A percentile compares a stretch with the other conserved stretches of the same genome.
phyloP scores from a whole-genome alignment of 2,113 vertebrate genomes.

The Rousettus leschenaultii region DNA sequence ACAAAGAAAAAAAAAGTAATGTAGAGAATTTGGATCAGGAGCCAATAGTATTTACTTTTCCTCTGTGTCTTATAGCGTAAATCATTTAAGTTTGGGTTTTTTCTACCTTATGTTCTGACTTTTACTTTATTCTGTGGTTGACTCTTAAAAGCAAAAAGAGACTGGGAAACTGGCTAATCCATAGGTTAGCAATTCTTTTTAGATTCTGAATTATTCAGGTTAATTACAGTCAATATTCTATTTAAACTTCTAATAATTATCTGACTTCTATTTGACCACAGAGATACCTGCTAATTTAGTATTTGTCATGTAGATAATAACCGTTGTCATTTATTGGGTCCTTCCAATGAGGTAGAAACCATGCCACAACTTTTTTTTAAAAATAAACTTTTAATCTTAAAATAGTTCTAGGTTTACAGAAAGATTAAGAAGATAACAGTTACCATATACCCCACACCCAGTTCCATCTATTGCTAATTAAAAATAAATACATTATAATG shows the following conservation, averaged over 20 bases:
- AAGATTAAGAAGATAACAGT: not conserved
- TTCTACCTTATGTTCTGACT: not conserved
- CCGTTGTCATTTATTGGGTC: not conserved
- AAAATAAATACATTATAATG: not conserved
- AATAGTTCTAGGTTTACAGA: not conserved
- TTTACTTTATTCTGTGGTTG: not conserved
- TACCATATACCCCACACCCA: not conserved
- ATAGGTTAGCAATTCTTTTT: not conserved
- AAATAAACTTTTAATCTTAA: not conserved
- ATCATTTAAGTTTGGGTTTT: not conserved
- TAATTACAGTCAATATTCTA: not conserved
- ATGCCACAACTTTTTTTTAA: not conserved
- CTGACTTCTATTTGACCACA: not conserved
- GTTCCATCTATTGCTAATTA: not conserved
- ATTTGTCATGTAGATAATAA: not conserved
- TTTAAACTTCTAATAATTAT: conserved; percentile 21
- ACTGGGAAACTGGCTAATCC: not conserved
- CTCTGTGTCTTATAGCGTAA: not conserved
- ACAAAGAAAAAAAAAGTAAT: not conserved
- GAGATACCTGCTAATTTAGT: not conserved
- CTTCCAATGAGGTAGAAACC: not conserved
- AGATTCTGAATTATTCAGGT: not conserved
- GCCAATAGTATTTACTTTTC: not conserved
- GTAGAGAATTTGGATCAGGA: not conserved
- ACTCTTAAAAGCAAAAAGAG: not conserved